Evolutionary conservation across 2,113 vertebrate species (phyloP).

Genomic region (Micronycteris hirsuta): DNA sequence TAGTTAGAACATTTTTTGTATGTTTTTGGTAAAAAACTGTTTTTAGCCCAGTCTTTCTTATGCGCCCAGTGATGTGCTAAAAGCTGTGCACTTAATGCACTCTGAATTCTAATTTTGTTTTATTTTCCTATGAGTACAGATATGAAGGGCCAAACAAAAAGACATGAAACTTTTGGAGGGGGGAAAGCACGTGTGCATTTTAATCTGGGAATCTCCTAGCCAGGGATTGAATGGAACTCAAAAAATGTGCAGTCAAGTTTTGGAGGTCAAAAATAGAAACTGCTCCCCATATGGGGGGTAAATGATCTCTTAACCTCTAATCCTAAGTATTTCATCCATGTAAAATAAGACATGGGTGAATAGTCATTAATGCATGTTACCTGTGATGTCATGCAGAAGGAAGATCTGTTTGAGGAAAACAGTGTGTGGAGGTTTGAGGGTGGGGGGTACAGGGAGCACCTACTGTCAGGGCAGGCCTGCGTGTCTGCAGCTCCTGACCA

Average conservation of each 20-base stretch:
- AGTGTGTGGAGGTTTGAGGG: neutral
- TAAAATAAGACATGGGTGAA: neutral
- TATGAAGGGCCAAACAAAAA: neutral
- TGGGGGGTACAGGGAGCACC: neutral
- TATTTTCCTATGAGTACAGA: neutral
- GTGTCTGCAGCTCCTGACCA: neutral
- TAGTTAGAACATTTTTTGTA: neutral
- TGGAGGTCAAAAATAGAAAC: neutral
- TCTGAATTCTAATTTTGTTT: neutral
- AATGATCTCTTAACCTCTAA: neutral
- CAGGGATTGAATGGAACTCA: neutral
- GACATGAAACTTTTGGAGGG: neutral
- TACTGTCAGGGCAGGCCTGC: neutral
- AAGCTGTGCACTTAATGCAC: neutral
- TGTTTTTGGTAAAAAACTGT: neutral
- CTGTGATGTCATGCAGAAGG: neutral
- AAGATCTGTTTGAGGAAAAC: neutral
- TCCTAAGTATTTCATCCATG: neutral
- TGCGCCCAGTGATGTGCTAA: neutral
- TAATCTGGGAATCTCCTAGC: neutral
- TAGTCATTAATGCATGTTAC: neutral
- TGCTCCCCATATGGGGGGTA: neutral
- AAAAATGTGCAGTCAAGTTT: neutral
- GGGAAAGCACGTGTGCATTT: neutral
- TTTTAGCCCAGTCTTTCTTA: neutral